Evolutionary conservation across 2,888 invertebrate genomes (phyloP), one percentile per base, ranked within the genome.

Genomic region (Rhingia rostrata): DNA sequence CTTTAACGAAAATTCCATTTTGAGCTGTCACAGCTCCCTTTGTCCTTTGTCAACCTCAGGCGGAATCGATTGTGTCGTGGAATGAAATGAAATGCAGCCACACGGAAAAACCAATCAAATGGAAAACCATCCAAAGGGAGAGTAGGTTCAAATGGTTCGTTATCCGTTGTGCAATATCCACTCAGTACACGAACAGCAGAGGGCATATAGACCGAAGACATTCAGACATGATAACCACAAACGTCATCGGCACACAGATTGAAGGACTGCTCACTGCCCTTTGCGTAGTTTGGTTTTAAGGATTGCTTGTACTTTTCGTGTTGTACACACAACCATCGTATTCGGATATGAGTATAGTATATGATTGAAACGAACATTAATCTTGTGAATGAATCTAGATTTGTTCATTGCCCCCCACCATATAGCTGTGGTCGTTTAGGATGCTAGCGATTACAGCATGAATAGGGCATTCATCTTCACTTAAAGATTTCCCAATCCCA

Each of bases 61-160:
- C 61, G 35, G 39, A 41, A 61, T 63, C 47, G 77, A 63, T 63
- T 78, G 78, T 77, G 41, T 63, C 56, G 14, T 45, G 32, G 43
- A 78, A 70, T 47, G 63, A 70, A 78, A 70, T 58, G 64, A 70
- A 78, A 70, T 58, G 64, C 78, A 70, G 70, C 78, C 78, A 70
- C 78, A 70, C 58, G 78, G 78, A 78, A 78, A 78, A 78, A 35
- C 37, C 78, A 78, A 78, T 70, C 70, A 70, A 54, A 78, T 64
- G 78, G 70, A 78, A 78, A 78, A 51, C 49, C 30, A 58, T 70
- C 64, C 54, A 9, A 47, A 32, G 9, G 54, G 49, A 30, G 33
- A 49, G 30, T 9, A 47, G 32, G 32, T 45, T 41, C 60, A 22
- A 60, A 64, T 32, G 37, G 51, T 61, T 47, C 35, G 12, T 53